These are phyloP conservation scores for Biston betularia DNA, from an alignment of 2,888 invertebrate species.

Conservation along the genomic window DNA sequence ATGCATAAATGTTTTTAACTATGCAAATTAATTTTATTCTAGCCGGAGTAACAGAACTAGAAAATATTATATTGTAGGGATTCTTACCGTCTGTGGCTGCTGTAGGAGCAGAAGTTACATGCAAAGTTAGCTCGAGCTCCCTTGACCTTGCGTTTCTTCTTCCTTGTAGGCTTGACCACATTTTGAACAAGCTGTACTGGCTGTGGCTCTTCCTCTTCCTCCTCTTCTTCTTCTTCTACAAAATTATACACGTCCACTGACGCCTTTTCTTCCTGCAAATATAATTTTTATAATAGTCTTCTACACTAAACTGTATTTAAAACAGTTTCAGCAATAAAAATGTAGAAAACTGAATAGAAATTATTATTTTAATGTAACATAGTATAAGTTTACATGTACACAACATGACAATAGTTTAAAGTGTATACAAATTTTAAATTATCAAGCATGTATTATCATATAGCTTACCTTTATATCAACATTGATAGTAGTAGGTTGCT, in stretches of 20 bases:
- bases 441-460: not conserved
- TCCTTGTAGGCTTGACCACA: conserved; percentile 61
- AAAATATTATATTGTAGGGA: not conserved
- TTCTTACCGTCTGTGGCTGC: conserved; percentile 92
- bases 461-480: conserved; percentile 63
- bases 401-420: too few relatives aligned
- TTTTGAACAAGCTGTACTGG: conserved; percentile 72
- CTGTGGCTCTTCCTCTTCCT: conserved; percentile 73
- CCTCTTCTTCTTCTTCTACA: conserved; percentile 87
- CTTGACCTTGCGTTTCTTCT: conserved; percentile 75
- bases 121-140: conserved; percentile 88
- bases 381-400: too few relatives aligned
- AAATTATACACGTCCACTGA: conserved; percentile 90
- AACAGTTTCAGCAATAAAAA: too few relatives aligned
- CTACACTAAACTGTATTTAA: too few relatives aligned
- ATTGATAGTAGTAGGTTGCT: conserved; percentile 81
- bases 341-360: too few relatives aligned
- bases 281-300: not conserved
- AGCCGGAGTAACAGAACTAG: not conserved
- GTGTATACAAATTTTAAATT: not conserved
- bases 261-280: conserved; percentile 66
- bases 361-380: too few relatives aligned
- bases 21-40: too few relatives aligned
- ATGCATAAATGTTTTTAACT: too few relatives aligned
- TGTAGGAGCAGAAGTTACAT: conserved; percentile 97